Conservation (phyloP, 2,888 invertebrate species). For the Leptopilina syphax region DNA sequence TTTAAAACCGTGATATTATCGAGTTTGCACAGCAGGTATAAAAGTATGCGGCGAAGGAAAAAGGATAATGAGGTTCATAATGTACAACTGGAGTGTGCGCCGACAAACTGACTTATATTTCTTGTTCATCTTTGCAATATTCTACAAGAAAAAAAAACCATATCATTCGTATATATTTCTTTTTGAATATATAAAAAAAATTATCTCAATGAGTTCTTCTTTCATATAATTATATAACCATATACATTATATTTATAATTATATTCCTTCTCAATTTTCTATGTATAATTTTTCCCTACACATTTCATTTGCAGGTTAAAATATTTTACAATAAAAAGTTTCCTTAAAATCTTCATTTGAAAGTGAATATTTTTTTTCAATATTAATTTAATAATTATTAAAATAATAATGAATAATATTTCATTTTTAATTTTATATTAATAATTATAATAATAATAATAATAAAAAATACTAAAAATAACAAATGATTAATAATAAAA, state of each 20-base stretch:
- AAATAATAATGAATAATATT: no score
- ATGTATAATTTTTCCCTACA: no score
- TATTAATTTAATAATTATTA: no score
- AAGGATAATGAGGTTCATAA: conserved; percentile 41
- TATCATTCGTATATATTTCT: conserved; percentile 10
- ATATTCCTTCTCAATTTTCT: not conserved
- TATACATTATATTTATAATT: not conserved
- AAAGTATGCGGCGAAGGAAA: conserved; percentile 17
- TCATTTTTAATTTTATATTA: no score
- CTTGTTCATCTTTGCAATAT: conserved; percentile 18
- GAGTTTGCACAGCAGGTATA: conserved; percentile 31
- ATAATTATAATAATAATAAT: no score
- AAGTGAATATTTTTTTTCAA: no score
- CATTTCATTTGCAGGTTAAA: no score
- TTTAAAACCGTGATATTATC: conserved; percentile 18
- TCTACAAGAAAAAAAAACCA: not conserved
- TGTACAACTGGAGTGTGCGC: conserved; percentile 7
- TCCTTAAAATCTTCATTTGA: no score
- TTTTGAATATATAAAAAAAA: not conserved
- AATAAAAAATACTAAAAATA: no score
- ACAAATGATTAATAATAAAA: no score
- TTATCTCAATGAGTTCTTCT: not conserved
- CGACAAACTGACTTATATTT: conserved; percentile 21
- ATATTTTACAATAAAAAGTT: no score
- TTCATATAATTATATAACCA: not conserved